Evolutionary conservation across 1,140 invertebrate genomes (phyloP), one percentile per base, ranked within the genome.

Genomic region (Drosophila auraria): DNA sequence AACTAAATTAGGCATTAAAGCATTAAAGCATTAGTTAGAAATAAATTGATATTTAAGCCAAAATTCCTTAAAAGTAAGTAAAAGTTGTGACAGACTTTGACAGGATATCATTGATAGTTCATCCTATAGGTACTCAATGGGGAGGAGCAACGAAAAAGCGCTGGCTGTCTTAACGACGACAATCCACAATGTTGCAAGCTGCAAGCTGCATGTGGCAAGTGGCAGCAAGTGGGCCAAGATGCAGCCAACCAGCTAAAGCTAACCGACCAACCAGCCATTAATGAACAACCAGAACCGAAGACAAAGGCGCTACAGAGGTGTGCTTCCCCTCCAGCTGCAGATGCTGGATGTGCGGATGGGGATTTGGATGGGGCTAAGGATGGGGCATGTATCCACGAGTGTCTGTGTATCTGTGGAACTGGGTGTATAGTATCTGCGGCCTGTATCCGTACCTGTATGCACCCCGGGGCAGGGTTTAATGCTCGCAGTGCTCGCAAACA

Each of bases 381-480:
- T 27, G 33, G 54, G 20, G 36, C 12, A 40, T 57, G 53, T 38
- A 59, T 27, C 47, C 57, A 42, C 30, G 6, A 42, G 36, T 44
- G 38, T n/a, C 17, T 53, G 23, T 66, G 42, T 47, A 69, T 73
- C 50, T 47, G 30, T 53, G 54, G 36, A 47, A 6, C 23, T 58
- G 38, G 23, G 53, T 49, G 33, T 64, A 30, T 49, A 30, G 27
- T 30, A 36, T 59, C 54, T 72, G 56, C 58, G 30, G 30, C 38
- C 54, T 57, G 49, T 54, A 40, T n/a, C 44, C 56, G 59, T 77
- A 60, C 64, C 51, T 76, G 83, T 53, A 57, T 87, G 83, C 56
- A 83, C 84, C 78, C 56, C 73, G 78, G 81, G 84, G 81, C 84
- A 80, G 83, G 83, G 84, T 84, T 87, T 89, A 83, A 76, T 82